These are phyloP conservation scores for Hemibagrus guttatus DNA, from an alignment of 2,797 vertebrate genomes.

Conservation along the genomic window DNA sequence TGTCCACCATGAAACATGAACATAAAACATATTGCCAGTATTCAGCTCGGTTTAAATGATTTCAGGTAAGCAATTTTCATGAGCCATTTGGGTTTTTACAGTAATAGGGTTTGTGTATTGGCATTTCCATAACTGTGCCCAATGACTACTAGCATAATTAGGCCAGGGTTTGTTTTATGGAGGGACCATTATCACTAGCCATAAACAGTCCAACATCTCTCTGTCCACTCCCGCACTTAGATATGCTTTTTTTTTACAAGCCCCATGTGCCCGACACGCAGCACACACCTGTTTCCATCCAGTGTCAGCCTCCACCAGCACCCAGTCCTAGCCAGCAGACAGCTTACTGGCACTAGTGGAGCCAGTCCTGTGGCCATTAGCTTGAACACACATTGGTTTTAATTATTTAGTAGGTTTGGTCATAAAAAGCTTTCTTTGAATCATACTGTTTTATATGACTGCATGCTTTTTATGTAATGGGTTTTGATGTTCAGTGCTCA, in stretches of 20 bases:
- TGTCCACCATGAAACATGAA: not conserved
- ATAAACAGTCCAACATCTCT: constrained; percentile 74
- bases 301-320: constrained; percentile 35
- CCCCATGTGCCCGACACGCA: constrained; percentile 71
- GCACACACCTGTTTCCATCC: constrained; percentile 68
- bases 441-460: constrained; percentile 75
- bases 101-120: constrained; percentile 23
- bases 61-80: constrained; percentile 24
- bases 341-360: constrained; percentile 55
- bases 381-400: constrained; percentile 69
- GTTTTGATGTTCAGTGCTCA: constrained; percentile 65
- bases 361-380: constrained; percentile 72
- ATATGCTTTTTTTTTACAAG: constrained; percentile 68
- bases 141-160: constrained; percentile 67
- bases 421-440: constrained; percentile 65
- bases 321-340: constrained; percentile 54
- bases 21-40: constrained; percentile 17
- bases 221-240: constrained; percentile 64
- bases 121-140: constrained; percentile 48
- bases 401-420: constrained; percentile 71
- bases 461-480: constrained; percentile 75
- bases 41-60: not conserved
- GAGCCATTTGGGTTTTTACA: constrained; percentile 24
- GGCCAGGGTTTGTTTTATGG: constrained; percentile 73
- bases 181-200: constrained; percentile 76